Evolutionary conservation across 2,113 vertebrate species (phyloP).

Genomic region (Nicator chloris): DNA sequence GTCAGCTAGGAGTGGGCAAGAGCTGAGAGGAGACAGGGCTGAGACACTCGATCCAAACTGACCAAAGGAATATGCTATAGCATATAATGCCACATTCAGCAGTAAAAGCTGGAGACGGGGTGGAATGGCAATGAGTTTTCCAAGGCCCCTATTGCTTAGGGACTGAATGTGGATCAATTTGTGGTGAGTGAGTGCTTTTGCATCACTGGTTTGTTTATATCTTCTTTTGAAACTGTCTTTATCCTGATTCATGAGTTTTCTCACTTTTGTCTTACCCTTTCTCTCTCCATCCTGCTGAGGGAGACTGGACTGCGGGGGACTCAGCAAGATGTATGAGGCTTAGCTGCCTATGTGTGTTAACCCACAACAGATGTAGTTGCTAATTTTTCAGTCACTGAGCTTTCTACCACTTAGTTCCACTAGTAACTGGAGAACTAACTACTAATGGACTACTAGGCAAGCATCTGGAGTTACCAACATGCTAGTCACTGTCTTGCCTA

Average conservation of each 20-base stretch:
- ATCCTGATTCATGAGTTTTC: neutral
- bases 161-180: neutral
- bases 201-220: neutral
- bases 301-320: accelerated
- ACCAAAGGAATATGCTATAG: neutral
- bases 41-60: neutral
- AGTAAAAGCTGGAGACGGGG: accelerated
- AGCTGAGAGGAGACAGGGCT: neutral
- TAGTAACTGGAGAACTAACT: neutral
- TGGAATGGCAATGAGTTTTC: accelerated
- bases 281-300: neutral
- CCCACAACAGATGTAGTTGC: neutral
- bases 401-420: neutral
- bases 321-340: neutral
- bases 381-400: neutral
- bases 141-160: neutral
- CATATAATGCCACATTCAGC: accelerated
- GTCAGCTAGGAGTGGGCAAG: neutral
- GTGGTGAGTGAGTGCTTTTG: neutral
- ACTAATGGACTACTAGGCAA: neutral
- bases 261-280: neutral
- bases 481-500: neutral
- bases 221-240: neutral
- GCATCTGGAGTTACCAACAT: neutral
- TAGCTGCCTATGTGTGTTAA: neutral